A percentile compares a stretch with the other conserved stretches of the same genome.
Evolutionary conservation across 2,888 invertebrate genomes (phyloP).

Genomic region (Argynnis bischoffii): DNA sequence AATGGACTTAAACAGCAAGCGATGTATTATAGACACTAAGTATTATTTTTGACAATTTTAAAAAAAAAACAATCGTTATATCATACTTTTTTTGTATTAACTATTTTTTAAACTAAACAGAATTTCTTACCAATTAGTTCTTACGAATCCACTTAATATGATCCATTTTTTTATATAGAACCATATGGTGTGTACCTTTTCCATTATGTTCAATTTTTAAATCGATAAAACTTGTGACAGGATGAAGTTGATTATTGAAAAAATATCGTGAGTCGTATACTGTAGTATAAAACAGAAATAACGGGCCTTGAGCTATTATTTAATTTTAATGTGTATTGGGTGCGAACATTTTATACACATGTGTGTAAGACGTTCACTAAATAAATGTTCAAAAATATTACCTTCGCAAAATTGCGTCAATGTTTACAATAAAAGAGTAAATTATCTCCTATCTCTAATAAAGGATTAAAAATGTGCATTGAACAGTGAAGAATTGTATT

Average conservation of each 20-base stretch:
- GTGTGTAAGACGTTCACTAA: conserved; percentile 29
- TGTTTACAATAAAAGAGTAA: conserved; percentile 18
- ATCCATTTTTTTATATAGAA: too few species aligned
- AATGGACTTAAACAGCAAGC: too few species aligned
- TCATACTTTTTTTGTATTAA: too few species aligned
- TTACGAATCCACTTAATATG: too few species aligned
- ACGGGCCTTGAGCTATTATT: conserved; percentile 75
- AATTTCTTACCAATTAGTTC: too few species aligned
- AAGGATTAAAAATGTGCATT: conserved; percentile 5
- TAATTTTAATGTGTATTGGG: conserved; percentile 70
- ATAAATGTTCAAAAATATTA: conserved; percentile 29
- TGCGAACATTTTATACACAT: conserved; percentile 40
- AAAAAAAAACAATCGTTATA: too few species aligned
- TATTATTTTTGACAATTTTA: too few species aligned
- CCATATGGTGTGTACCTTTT: neutral
- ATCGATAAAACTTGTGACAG: conserved; percentile 29
- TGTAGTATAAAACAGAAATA: conserved; percentile 66
- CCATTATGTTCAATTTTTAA: conserved; percentile 14
- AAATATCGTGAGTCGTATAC: conserved; percentile 32
- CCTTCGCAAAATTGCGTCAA: conserved; percentile 22
- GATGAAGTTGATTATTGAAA: conserved; percentile 39
- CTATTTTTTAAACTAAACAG: too few species aligned
- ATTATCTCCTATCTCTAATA: conserved; percentile 13
- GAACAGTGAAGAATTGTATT: too few species aligned
- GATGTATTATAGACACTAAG: too few species aligned